These are phyloP conservation scores for Drosophila pseudoananassae DNA, from an alignment of 1,140 invertebrate species.

Conservation along the genomic window DNA sequence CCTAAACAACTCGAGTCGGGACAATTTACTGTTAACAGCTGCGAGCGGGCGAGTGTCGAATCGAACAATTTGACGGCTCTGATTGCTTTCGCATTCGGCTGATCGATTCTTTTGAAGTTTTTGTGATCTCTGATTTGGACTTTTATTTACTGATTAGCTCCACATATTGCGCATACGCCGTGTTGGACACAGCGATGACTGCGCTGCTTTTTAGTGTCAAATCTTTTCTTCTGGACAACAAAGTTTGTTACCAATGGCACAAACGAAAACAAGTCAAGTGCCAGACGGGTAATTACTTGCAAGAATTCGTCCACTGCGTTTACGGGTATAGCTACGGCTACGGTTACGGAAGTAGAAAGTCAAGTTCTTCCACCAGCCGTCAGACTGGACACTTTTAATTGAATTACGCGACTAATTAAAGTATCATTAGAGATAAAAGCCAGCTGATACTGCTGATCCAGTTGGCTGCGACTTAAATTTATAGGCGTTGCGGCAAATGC, in stretches of 20 bases:
- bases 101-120: slow-evolving; percentile 40
- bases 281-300: slow-evolving; percentile 39
- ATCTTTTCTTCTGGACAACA: slow-evolving; percentile 13
- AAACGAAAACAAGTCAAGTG: slow-evolving; percentile 29
- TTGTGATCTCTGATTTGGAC: slow-evolving; percentile 35
- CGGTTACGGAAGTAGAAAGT: slow-evolving; percentile 46
- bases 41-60: slow-evolving; percentile 20
- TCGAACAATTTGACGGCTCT: slow-evolving; percentile 56
- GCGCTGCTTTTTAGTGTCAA: slow-evolving; percentile 24
- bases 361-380: slow-evolving; percentile 2
- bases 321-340: neutral
- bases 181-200: slow-evolving; percentile 62
- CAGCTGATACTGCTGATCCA: slow-evolving; percentile 8
- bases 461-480: slow-evolving; percentile 4
- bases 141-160: slow-evolving; percentile 54
- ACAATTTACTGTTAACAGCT: slow-evolving; percentile 59
- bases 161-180: slow-evolving; percentile 60
- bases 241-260: slow-evolving; percentile 23
- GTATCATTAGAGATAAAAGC: slow-evolving; percentile 42
- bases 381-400: slow-evolving; percentile 34
- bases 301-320: slow-evolving; percentile 34
- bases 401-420: slow-evolving; percentile 56
- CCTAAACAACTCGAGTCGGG: slow-evolving; percentile 41
- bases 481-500: slow-evolving; percentile 47
- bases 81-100: slow-evolving; percentile 50